These are phyloP conservation scores for Procambarus virginalis DNA, from an alignment of 1,140 invertebrate genomes.

Conservation along the genomic window DNA sequence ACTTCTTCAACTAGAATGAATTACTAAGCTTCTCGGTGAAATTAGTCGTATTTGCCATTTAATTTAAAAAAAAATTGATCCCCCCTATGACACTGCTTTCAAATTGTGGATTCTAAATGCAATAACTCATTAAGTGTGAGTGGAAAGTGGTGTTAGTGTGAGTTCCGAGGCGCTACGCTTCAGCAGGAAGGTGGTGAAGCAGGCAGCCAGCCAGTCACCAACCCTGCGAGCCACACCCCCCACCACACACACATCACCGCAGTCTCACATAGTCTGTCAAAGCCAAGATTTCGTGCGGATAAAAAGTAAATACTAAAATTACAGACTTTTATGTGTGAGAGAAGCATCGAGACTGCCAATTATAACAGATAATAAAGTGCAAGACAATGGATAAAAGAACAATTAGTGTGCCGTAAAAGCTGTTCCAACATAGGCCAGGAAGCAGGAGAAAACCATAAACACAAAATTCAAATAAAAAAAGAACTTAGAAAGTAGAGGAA, in stretches of 20 bases:
- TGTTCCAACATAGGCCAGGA: background rate
- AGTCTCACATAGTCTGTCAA: background rate
- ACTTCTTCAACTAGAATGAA: too few species aligned
- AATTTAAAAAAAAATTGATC: too few species aligned
- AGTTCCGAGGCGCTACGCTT: too few species aligned
- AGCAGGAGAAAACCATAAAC: background rate
- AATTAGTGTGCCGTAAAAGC: background rate
- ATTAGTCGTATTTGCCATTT: too few species aligned
- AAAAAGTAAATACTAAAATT: background rate
- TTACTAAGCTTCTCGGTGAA: too few species aligned
- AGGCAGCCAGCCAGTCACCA: background rate
- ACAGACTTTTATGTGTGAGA: background rate
- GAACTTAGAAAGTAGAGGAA: background rate
- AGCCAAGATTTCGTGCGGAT: background rate
- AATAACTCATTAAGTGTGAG: too few species aligned
- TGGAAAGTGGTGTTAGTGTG: too few species aligned
- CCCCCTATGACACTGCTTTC: too few species aligned
- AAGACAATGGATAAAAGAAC: slow-evolving; percentile 4
- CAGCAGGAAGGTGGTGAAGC: background rate
- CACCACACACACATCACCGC: background rate
- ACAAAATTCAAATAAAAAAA: background rate
- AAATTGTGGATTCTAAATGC: too few species aligned
- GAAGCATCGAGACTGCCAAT: background rate
- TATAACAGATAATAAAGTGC: background rate
- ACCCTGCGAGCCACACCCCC: background rate